Percentiles rank a stretch among this genome's conserved stretches.
phyloP scores from a whole-genome alignment of 2,113 vertebrate species.

The Formicarius rufipectus region DNA sequence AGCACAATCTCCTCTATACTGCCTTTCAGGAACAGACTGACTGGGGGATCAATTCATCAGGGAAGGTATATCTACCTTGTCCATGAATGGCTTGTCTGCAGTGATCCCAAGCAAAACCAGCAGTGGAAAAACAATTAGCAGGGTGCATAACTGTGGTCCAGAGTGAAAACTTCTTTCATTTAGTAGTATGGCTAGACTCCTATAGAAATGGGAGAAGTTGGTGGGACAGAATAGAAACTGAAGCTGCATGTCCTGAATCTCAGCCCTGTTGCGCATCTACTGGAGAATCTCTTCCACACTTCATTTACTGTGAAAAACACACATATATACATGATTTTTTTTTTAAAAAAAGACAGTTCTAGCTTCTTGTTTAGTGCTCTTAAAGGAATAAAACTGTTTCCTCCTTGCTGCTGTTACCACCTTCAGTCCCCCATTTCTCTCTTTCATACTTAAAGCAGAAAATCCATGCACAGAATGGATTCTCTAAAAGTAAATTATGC shows the following conservation, averaged over 20 bases:
- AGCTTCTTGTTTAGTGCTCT: neutral
- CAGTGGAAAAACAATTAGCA: neutral
- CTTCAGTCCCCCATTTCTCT: neutral
- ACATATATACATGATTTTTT: too few relatives aligned
- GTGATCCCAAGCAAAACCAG: neutral
- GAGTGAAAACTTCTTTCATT: neutral
- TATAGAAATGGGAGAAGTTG: neutral
- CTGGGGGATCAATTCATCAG: neutral
- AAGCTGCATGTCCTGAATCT: neutral
- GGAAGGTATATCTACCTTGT: neutral
- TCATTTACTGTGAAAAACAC: neutral
- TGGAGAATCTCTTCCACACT: neutral
- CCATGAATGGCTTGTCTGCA: neutral
- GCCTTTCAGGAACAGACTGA: neutral
- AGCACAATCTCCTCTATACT: neutral
- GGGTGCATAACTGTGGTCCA: rapidly evolving
- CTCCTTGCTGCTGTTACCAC: neutral
- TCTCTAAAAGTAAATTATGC: neutral
- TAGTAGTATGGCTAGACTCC: neutral
- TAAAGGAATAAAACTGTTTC: neutral
- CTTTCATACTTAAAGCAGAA: neutral
- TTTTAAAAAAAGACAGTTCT: too few relatives aligned
- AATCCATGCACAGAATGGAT: neutral
- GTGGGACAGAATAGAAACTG: neutral
- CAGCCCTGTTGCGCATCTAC: neutral